These are phyloP conservation scores for Hormaphis cornu DNA, from an alignment of 1,140 invertebrate species.

Conservation along the genomic window DNA sequence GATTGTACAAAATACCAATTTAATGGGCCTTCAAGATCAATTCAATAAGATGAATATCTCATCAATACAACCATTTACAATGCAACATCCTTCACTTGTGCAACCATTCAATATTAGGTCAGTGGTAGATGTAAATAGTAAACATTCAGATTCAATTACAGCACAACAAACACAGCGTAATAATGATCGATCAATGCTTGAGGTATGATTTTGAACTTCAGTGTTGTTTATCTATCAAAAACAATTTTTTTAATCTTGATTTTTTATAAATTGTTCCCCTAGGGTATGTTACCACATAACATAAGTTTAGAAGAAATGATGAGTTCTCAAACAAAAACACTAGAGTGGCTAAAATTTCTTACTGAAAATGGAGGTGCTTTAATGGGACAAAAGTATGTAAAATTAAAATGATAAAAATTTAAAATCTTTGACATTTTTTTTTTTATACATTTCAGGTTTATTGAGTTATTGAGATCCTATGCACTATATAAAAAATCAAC, in stretches of 20 bases:
- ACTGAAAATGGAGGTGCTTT: conserved; percentile 41
- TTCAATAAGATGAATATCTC: conserved; percentile 7
- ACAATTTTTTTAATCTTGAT: neutral
- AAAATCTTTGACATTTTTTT: neutral
- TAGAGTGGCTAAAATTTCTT: conserved; percentile 44
- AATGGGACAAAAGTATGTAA: conserved; percentile 23
- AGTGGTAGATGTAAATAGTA: conserved; percentile 23
- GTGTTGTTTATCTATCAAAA: neutral
- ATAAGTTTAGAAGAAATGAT: conserved; percentile 42
- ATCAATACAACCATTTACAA: conserved; percentile 18
- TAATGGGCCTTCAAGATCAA: conserved; percentile 16
- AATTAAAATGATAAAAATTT: neutral
- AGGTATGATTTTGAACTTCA: neutral
- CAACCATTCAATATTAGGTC: conserved; percentile 19
- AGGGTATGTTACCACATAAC: conserved; percentile 41
- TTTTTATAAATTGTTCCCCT: neutral
- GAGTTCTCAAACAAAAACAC: conserved; percentile 38
- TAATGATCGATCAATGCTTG: conserved; percentile 38
- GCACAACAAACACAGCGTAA: conserved; percentile 34
- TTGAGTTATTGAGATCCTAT: conserved; percentile 9
- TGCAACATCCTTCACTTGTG: conserved; percentile 12
- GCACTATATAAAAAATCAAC: neutral
- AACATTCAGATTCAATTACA: conserved; percentile 12
- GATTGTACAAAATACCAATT: conserved; percentile 15
- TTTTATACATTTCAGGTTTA: neutral